A percentile compares a stretch with the other conserved stretches of the same genome.
Conservation (phyloP, 2,797 vertebrate genomes). For the Lemur catta region DNA sequence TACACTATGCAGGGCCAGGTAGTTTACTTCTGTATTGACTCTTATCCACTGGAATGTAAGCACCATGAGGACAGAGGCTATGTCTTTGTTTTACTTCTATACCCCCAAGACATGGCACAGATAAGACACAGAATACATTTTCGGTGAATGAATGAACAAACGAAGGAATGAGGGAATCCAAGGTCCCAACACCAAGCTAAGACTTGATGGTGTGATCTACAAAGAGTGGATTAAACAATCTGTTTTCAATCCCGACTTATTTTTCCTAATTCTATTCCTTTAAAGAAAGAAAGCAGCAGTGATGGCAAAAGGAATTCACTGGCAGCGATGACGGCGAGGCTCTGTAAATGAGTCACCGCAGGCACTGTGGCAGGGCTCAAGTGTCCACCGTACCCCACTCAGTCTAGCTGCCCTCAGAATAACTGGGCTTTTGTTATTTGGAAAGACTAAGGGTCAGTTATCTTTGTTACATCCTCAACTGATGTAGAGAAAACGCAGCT, state of each 20-base stretch:
- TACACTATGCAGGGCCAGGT: neutral
- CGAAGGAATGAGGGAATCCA: neutral
- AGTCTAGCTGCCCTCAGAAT: constrained; percentile 61
- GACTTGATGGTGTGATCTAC: neutral
- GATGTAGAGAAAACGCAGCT: constrained; percentile 67
- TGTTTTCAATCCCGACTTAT: neutral
- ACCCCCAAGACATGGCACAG: neutral
- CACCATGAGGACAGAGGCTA: neutral
- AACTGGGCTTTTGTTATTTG: constrained; percentile 81
- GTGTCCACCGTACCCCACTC: constrained; percentile 24
- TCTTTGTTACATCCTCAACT: constrained; percentile 67
- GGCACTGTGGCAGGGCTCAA: constrained; percentile 37
- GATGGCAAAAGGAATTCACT: neutral
- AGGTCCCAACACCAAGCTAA: neutral
- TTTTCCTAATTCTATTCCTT: constrained; percentile 17
- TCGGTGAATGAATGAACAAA: neutral
- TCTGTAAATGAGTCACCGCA: constrained; percentile 70
- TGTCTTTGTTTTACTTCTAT: neutral
- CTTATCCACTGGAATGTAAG: neutral
- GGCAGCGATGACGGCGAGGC: neutral
- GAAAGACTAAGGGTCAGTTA: constrained; percentile 70
- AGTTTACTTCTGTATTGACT: neutral
- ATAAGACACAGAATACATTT: neutral
- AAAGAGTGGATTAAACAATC: neutral
- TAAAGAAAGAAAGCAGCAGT: constrained; percentile 14